These are phyloP conservation scores for Trachemys scripta DNA, from an alignment of 2,113 vertebrate genomes.

Conservation along the genomic window DNA sequence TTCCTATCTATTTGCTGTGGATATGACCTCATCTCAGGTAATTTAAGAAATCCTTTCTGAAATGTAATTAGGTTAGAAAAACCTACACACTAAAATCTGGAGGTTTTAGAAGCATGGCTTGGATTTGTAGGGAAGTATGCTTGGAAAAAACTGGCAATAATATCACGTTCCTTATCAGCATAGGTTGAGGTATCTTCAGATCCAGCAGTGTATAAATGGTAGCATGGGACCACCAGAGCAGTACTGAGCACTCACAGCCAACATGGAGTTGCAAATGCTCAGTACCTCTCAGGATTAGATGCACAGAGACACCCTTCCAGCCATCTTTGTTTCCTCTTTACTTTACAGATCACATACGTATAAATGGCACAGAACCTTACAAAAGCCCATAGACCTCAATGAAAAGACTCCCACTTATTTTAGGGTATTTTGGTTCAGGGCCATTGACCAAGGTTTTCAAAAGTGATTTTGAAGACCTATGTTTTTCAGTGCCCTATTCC, in stretches of 20 bases:
- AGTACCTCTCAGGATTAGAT: not conserved
- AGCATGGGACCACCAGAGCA: rapidly evolving
- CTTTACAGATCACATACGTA: not conserved
- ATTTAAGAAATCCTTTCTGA: slow-evolving; percentile 47
- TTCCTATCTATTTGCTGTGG: slow-evolving; percentile 34
- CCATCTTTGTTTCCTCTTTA: not conserved
- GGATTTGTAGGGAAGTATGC: not conserved
- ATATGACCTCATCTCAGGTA: slow-evolving; percentile 68
- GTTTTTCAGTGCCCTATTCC: not conserved
- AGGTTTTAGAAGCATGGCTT: not conserved
- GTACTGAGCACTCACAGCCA: not conserved
- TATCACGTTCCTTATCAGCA: not conserved
- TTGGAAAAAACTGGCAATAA: not conserved
- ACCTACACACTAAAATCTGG: slow-evolving; percentile 2
- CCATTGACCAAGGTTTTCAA: not conserved
- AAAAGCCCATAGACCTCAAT: not conserved
- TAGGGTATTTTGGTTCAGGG: not conserved
- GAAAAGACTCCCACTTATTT: not conserved
- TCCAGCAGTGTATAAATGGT: not conserved
- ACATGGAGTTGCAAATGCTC: not conserved
- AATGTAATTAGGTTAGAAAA: slow-evolving; percentile 66
- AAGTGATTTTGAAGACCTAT: not conserved
- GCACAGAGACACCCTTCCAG: not conserved
- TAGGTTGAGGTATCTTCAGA: not conserved
- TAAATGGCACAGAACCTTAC: not conserved